phyloP scores from a whole-genome alignment of 2,888 invertebrate genomes.

The Congeria kusceri region DNA sequence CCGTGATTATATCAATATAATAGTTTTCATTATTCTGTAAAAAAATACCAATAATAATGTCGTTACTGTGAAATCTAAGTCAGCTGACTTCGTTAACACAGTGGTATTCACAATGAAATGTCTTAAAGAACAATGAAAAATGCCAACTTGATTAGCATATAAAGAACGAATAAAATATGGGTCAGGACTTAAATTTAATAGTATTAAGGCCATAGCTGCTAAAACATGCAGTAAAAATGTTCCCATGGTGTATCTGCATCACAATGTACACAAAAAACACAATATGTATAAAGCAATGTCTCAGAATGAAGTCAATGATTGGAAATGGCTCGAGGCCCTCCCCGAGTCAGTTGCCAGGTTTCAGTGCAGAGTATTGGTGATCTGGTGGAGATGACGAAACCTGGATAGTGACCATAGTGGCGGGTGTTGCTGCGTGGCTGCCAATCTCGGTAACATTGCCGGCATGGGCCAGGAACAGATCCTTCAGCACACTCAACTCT shows the following conservation, averaged over 20 bases:
- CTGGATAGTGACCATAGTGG: slow-evolving; percentile 53
- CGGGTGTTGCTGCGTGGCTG: slow-evolving; percentile 34
- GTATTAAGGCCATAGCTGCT: too few species aligned
- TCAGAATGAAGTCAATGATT: too few species aligned
- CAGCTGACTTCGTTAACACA: too few species aligned
- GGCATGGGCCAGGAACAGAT: slow-evolving; percentile 87
- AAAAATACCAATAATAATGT: too few species aligned
- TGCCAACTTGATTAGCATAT: too few species aligned
- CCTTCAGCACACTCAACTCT: slow-evolving; percentile 93
- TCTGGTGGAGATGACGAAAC: slow-evolving; percentile 60
- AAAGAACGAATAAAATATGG: too few species aligned
- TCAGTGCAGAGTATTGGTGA: slow-evolving; percentile 63
- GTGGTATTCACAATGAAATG: too few species aligned
- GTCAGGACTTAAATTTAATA: too few species aligned
- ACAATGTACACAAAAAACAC: slow-evolving; percentile 50
- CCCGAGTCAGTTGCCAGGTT: slow-evolving; percentile 60
- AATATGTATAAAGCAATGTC: slow-evolving; percentile 31
- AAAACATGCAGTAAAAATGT: neutral
- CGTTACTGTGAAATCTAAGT: too few species aligned
- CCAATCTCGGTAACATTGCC: slow-evolving; percentile 50
- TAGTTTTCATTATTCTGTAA: too few species aligned
- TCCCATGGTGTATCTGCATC: slow-evolving; percentile 36
- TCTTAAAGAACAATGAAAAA: too few species aligned
- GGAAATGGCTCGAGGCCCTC: slow-evolving; percentile 9
- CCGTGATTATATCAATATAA: too few species aligned